Evolutionary conservation across 2,797 vertebrate species (phyloP).

Genomic region (Potorous gilbertii): DNA sequence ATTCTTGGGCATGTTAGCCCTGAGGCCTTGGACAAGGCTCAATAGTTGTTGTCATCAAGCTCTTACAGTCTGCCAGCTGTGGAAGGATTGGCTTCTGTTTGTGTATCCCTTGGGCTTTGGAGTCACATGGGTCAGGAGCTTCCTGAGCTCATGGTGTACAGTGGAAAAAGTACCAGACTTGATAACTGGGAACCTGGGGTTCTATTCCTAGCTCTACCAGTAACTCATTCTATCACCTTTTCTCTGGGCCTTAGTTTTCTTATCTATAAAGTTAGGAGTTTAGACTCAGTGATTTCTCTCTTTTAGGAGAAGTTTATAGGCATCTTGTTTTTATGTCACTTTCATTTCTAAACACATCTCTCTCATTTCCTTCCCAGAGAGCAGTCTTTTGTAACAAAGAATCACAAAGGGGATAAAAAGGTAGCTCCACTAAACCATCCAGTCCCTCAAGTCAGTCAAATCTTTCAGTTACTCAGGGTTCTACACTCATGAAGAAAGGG

Average conservation of each 20-base stretch:
- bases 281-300: background rate
- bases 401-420: background rate
- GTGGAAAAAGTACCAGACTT: background rate
- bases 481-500: background rate
- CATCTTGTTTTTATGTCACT: background rate
- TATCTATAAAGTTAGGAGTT: background rate
- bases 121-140: background rate
- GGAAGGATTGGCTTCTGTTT: background rate
- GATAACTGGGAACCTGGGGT: background rate
- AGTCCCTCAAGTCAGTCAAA: background rate
- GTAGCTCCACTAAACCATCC: background rate
- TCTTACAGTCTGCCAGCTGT: background rate
- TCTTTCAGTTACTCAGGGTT: background rate
- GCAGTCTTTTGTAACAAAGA: background rate
- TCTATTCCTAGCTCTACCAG: background rate
- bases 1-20: background rate
- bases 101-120: background rate
- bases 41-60: background rate
- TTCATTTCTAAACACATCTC: background rate
- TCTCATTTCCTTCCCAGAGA: background rate
- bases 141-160: background rate
- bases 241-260: background rate
- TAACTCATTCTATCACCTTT: background rate
- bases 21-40: background rate
- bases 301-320: background rate